Evolutionary conservation across 2,888 invertebrate species (phyloP).

Genomic region (Tenthredo amoena): DNA sequence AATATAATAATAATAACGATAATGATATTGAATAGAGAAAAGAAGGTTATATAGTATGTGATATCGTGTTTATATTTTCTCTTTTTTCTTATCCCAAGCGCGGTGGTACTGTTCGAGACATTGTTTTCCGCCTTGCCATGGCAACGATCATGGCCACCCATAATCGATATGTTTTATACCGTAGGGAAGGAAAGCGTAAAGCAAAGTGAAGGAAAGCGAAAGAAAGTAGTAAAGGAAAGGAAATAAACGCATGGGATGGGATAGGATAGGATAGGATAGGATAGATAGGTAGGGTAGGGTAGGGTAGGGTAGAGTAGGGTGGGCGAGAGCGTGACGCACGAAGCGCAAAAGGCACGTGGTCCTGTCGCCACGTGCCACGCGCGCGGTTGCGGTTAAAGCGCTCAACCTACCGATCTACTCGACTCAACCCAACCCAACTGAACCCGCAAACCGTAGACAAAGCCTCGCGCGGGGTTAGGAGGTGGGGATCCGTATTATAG

Average conservation of each 20-base stretch:
- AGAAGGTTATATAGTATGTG: too few species aligned
- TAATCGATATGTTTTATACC: constrained; percentile 23
- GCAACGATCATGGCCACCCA: constrained; percentile 43
- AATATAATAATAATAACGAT: too few species aligned
- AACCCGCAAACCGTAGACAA: background rate
- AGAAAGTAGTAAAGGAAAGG: constrained; percentile 14
- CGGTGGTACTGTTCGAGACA: background rate
- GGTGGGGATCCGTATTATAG: background rate
- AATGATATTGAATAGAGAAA: too few species aligned
- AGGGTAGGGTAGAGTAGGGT: constrained; percentile 6
- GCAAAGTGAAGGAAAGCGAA: constrained; percentile 15
- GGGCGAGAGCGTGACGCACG: constrained; percentile 51
- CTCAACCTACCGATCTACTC: background rate
- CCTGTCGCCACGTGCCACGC: constrained; percentile 76
- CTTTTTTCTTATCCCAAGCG: background rate
- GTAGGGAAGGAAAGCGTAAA: constrained; percentile 31
- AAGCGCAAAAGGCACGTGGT: constrained; percentile 71
- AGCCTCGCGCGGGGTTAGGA: background rate
- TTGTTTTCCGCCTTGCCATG: constrained; percentile 47
- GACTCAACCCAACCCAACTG: background rate
- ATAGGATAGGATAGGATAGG: constrained; percentile 5
- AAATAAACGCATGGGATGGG: background rate
- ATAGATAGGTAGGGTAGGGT: constrained; percentile 16
- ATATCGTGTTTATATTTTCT: background rate
- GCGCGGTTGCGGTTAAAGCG: constrained; percentile 25